Conservation (phyloP, 2,888 invertebrate genomes). For the Cheilosia vernalis region DNA sequence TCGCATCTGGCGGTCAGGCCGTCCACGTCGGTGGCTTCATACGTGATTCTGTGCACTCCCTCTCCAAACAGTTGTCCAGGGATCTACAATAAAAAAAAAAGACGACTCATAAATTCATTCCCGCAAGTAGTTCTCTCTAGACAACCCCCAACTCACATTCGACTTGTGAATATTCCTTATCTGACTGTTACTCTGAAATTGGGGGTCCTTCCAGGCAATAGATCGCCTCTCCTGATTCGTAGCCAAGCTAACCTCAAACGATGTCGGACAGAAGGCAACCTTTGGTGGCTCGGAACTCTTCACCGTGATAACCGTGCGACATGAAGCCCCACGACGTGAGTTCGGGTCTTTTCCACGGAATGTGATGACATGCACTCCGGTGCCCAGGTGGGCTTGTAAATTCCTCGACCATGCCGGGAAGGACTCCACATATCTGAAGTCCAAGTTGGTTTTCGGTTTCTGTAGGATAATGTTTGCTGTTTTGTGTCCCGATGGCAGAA, state of each 20-base stretch:
- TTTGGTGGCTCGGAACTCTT: constrained; percentile 85
- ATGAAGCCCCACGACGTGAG: constrained; percentile 85
- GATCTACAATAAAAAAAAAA: constrained; percentile 82
- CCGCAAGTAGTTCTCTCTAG: not conserved
- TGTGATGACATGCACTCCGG: constrained; percentile 85
- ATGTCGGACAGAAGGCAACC: constrained; percentile 86
- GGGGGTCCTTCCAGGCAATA: constrained; percentile 87
- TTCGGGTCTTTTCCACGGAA: constrained; percentile 86
- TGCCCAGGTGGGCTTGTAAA: constrained; percentile 85
- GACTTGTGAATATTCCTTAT: constrained; percentile 86
- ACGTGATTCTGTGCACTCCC: constrained; percentile 86
- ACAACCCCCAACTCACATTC: constrained; percentile 83
- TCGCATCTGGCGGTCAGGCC: constrained; percentile 87
- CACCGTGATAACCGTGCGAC: constrained; percentile 86
- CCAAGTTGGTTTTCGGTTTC: constrained; percentile 86
- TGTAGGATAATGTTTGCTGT: constrained; percentile 83
- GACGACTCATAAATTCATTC: not conserved
- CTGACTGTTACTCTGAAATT: constrained; percentile 84
- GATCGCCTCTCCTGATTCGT: constrained; percentile 85
- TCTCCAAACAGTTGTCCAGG: constrained; percentile 86
- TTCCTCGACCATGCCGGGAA: constrained; percentile 87
- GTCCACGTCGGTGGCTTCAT: constrained; percentile 87
- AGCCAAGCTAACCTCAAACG: constrained; percentile 85
- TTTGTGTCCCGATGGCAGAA: constrained; percentile 83
- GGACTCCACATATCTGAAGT: constrained; percentile 86